phyloP scores from a whole-genome alignment of 2,888 invertebrate genomes.

The Rotaria sp. region DNA sequence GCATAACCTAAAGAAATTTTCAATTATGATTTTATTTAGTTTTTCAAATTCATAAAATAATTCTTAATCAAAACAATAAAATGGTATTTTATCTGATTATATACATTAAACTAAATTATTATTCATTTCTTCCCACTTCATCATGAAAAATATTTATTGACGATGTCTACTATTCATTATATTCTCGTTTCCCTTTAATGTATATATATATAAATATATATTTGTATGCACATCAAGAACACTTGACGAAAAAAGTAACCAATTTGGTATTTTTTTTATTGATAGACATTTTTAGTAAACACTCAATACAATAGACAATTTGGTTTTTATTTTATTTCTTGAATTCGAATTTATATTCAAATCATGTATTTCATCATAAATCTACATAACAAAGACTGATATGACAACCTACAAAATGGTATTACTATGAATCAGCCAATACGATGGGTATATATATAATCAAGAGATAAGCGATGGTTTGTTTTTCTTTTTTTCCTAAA shows the following conservation, averaged over 20 bases:
- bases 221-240: conserved; percentile 3
- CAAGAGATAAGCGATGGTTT: background rate
- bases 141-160: background rate
- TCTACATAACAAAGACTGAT: background rate
- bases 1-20: conserved; percentile 49
- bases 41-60: too few relatives aligned
- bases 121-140: background rate
- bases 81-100: too few relatives aligned
- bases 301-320: background rate
- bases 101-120: background rate
- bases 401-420: background rate
- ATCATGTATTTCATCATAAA: background rate
- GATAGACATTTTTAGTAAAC: background rate
- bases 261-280: background rate
- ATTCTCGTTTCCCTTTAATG: background rate
- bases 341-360: background rate
- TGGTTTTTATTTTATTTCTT: background rate
- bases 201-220: too few relatives aligned
- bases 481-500: background rate
- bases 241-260: background rate
- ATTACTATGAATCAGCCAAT: background rate
- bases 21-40: too few relatives aligned
- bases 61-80: too few relatives aligned
- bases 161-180: background rate
- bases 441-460: background rate